Evolutionary conservation across 2,888 invertebrate genomes (phyloP), one percentile per base, ranked within the genome.

Genomic region (Thyatira batis): DNA sequence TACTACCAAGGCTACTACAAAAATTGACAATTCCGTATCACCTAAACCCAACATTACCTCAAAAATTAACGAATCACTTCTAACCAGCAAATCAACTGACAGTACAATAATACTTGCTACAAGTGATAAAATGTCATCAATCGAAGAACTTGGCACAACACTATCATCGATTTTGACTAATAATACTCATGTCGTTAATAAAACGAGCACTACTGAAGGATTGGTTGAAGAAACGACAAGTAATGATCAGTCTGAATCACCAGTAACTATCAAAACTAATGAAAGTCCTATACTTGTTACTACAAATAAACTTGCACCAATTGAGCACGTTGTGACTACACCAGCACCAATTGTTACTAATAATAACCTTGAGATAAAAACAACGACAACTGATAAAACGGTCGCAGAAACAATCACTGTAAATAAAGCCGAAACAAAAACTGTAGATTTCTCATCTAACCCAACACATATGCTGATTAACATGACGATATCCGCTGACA

Each of bases 401-500:
- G 59, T 60, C 54, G 62, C 56, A 54, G 71, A 76, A 53, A 60
- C 72, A 45, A 65, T 71, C 33, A 78, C 81, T 66, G 73, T 73
- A 69, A 82, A 83, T 78, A 73, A 69, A 50, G 75, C 75, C 58
- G 82, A 87, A 64, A 75, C 84, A 28, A 89, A 84, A 78, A 58
- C 73, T 25, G 72, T 85, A 39, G 89, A 89, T 57, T 53, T 74
- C 51, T 67, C 69, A 45, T 51, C 84, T 77, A 90, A 90, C 69
- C 85, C 87, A 67, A 94, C 94, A 84, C 94, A 95, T 71, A 94
- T 97, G 69, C 90, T 96, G 65, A 95, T 97, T 58, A 97, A 97
- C 87, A 93, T 97, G 65, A 96, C 97, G 8, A 96, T 97, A 73
- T 94, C 95, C 57, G 95, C 96, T 45, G 96, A 96, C 72, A 82